These are phyloP conservation scores for Heterodera filipjevi DNA, from an alignment of 2,888 invertebrate species.

Conservation along the genomic window DNA sequence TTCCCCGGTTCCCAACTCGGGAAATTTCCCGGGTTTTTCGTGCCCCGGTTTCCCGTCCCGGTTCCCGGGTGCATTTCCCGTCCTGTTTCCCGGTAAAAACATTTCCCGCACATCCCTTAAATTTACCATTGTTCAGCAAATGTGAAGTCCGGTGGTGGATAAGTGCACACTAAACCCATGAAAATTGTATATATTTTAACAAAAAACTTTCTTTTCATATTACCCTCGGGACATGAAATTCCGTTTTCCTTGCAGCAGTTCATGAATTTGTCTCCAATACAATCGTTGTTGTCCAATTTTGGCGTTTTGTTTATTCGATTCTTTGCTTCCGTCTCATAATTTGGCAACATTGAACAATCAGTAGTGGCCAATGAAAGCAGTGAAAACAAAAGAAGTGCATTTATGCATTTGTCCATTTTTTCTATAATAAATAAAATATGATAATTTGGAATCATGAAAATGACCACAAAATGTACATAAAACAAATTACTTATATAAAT, in stretches of 20 bases:
- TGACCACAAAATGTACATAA: too few species aligned
- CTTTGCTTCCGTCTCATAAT: neutral
- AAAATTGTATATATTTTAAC: neutral
- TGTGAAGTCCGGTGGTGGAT: conserved; percentile 23
- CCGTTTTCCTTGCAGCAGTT: conserved; percentile 16
- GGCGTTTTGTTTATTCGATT: neutral
- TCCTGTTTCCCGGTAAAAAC: too few species aligned
- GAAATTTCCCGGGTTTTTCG: too few species aligned
- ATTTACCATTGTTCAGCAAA: conserved; percentile 4
- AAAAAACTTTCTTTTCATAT: neutral
- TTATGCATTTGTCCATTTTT: neutral
- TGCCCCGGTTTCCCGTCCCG: too few species aligned
- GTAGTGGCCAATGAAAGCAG: neutral
- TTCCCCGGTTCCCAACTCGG: too few species aligned
- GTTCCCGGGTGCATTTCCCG: too few species aligned
- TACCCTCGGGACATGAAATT: conserved; percentile 19
- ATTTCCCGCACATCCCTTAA: too few species aligned
- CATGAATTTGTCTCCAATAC: conserved; percentile 17
- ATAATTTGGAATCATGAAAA: neutral
- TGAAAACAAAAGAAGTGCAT: neutral
- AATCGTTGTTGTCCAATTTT: neutral
- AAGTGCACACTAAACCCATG: neutral
- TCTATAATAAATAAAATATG: neutral
- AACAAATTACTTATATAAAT: too few species aligned
- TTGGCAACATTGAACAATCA: neutral